phyloP scores from a whole-genome alignment of 2,113 vertebrate genomes.

The Panthera tigris region DNA sequence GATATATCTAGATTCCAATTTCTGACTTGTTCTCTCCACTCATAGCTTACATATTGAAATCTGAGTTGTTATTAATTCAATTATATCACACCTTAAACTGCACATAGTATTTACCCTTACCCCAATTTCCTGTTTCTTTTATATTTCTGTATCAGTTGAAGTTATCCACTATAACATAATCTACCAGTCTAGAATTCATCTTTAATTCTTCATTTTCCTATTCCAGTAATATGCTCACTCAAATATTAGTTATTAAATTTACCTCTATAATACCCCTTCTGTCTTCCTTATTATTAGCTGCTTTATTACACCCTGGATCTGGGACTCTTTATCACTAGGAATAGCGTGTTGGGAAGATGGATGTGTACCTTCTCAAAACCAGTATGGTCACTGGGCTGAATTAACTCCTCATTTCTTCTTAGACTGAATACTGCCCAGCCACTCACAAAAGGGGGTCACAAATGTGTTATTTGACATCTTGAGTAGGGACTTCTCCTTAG shows the following conservation, averaged over 20 bases:
- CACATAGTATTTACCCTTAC: background rate
- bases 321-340: background rate
- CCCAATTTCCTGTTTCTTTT: background rate
- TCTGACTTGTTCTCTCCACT: background rate
- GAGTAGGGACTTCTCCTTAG: background rate
- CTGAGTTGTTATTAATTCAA: background rate
- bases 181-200: background rate
- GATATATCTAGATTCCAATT: background rate
- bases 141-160: background rate
- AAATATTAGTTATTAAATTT: background rate
- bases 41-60: background rate
- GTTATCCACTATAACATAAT: background rate
- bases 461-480: background rate
- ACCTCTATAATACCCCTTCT: background rate
- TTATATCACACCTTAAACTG: background rate
- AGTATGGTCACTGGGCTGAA: background rate
- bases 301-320: background rate
- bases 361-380: background rate
- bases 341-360: background rate
- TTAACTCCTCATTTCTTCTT: background rate
- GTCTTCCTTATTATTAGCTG: background rate
- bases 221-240: background rate
- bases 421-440: background rate
- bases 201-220: background rate
- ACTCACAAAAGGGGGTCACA: background rate